phyloP scores from a whole-genome alignment of 2,888 invertebrate species.

The Cyclophora punctaria region DNA sequence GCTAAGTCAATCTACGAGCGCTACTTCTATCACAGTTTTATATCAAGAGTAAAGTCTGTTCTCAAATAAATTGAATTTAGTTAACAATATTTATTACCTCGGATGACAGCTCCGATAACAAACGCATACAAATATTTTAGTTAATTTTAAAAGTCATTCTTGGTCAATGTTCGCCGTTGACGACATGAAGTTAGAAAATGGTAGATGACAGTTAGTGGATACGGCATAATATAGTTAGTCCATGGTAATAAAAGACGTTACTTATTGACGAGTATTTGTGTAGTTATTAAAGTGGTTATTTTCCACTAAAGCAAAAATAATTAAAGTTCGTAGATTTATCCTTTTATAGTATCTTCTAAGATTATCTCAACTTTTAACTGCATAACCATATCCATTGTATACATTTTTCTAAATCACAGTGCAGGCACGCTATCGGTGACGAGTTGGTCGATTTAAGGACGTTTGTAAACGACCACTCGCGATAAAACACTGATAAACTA shows the following conservation, averaged over 20 bases:
- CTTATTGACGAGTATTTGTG: too few relatives aligned
- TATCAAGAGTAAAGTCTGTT: too few relatives aligned
- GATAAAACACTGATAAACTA: constrained; percentile 65
- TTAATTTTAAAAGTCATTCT: constrained; percentile 62
- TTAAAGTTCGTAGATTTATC: too few relatives aligned
- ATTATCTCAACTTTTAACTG: too few relatives aligned
- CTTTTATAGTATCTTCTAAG: too few relatives aligned
- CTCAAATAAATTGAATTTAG: too few relatives aligned
- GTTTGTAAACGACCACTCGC: constrained; percentile 49
- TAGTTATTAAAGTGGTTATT: too few relatives aligned
- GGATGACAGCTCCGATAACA: constrained; percentile 54
- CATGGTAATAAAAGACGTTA: too few relatives aligned
- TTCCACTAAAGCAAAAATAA: too few relatives aligned
- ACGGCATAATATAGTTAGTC: not conserved
- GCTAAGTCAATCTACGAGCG: too few relatives aligned
- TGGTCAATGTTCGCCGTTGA: constrained; percentile 4
- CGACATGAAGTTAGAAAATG: constrained; percentile 13
- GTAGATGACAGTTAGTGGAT: constrained; percentile 9
- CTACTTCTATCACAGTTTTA: too few relatives aligned
- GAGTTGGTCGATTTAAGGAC: constrained; percentile 66
- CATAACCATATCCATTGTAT: constrained; percentile 35
- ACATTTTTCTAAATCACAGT: constrained; percentile 35
- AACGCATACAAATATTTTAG: constrained; percentile 48
- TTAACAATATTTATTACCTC: constrained; percentile 5
- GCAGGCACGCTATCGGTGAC: constrained; percentile 53